Conservation (phyloP, 2,113 vertebrate species). For the Muscicapa adusta region DNA sequence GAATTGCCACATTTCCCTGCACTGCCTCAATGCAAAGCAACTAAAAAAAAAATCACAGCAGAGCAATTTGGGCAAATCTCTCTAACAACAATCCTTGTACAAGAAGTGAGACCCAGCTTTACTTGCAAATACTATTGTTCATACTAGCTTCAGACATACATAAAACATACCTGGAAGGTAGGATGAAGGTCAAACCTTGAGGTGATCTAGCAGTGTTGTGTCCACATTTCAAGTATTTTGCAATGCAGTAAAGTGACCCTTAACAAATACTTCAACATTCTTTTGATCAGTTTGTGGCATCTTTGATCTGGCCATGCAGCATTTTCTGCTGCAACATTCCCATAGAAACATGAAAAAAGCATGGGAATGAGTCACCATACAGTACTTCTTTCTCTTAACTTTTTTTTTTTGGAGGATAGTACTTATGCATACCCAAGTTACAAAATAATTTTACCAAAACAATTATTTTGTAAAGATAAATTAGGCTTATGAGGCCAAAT, state of each 20-base stretch:
- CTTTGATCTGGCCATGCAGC: neutral
- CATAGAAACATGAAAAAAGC: neutral
- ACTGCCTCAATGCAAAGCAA: neutral
- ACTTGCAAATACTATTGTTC: neutral
- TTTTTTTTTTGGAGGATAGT: neutral
- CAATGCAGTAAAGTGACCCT: neutral
- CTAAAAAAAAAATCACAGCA: neutral
- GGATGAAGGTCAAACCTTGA: neutral
- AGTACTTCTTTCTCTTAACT: neutral
- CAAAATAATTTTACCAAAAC: neutral
- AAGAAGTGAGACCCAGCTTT: neutral
- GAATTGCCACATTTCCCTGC: fast-evolving
- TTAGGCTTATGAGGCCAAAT: neutral
- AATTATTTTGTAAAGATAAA: neutral
- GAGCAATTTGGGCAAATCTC: neutral
- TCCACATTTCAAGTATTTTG: neutral
- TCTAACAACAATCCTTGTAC: neutral
- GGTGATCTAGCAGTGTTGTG: neutral
- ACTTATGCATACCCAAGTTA: neutral
- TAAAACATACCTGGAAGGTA: neutral
- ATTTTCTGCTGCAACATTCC: neutral
- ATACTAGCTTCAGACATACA: neutral
- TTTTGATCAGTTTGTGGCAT: neutral
- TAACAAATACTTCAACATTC: neutral
- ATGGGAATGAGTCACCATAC: neutral